A percentile compares a stretch with the other conserved stretches of the same genome.
phyloP scores from a whole-genome alignment of 2,113 vertebrate genomes.

The Chloropsis cyanopogon region DNA sequence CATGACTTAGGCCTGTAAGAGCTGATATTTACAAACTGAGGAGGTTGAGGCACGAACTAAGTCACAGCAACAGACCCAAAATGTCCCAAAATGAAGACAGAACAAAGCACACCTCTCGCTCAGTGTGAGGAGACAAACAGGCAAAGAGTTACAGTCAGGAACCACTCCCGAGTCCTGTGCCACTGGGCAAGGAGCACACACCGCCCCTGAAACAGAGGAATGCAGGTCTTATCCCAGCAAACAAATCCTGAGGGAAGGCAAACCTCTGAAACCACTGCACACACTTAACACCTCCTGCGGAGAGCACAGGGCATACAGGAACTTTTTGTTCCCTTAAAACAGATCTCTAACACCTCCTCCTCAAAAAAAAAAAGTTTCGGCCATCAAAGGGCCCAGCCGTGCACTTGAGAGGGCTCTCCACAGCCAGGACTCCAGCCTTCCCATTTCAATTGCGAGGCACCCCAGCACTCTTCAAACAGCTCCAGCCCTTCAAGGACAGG shows the following conservation, averaged over 20 bases:
- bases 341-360: neutral
- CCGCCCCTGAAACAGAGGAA: neutral
- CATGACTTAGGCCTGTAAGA: neutral
- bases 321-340: conserved; percentile 7
- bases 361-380: neutral
- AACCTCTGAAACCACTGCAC: neutral
- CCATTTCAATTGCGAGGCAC: neutral
- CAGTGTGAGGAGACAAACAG: rapidly evolving
- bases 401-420: neutral
- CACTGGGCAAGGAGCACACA: neutral
- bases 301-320: neutral
- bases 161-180: neutral
- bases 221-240: neutral
- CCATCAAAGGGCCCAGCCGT: neutral
- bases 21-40: neutral
- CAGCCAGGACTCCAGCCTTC: neutral
- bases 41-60: neutral
- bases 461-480: neutral
- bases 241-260: neutral
- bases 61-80: neutral
- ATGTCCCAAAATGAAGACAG: neutral
- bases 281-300: conserved; percentile 14
- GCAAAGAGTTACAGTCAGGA: neutral
- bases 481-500: neutral
- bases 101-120: neutral